phyloP scores from a whole-genome alignment of 2,888 invertebrate genomes.

The Candidula unifasciata region DNA sequence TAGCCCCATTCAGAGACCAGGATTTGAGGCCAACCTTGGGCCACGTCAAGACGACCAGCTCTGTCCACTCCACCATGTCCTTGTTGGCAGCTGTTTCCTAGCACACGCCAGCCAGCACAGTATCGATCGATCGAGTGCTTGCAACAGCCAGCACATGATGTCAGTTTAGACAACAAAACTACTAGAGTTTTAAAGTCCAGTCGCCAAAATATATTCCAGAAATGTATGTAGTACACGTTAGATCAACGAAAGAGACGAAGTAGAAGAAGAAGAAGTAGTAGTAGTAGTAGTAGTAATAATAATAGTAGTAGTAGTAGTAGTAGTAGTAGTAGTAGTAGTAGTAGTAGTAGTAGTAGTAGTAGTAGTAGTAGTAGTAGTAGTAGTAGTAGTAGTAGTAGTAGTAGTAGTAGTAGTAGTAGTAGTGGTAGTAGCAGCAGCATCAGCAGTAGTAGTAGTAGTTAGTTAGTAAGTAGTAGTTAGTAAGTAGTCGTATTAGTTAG shows the following conservation, averaged over 20 bases:
- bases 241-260: not conserved
- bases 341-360: conserved; percentile 39
- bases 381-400: conserved; percentile 17
- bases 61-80: too few species aligned
- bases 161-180: too few species aligned
- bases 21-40: too few species aligned
- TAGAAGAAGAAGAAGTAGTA: conserved; percentile 24
- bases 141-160: too few species aligned
- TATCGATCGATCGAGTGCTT: too few species aligned
- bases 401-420: not conserved
- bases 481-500: conserved; percentile 30
- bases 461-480: conserved; percentile 9
- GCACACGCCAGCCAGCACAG: too few species aligned
- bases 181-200: too few species aligned
- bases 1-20: too few species aligned
- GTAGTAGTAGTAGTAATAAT: conserved; percentile 30
- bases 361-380: conserved; percentile 34
- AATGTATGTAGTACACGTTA: too few species aligned
- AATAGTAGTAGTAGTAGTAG: conserved; percentile 40
- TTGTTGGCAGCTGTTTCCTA: too few species aligned
- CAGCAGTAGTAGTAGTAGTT: conserved; percentile 41
- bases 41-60: too few species aligned
- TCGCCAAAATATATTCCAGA: too few species aligned
- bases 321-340: conserved; percentile 42
- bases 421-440: conserved; percentile 31